Base-by-base conservation (phyloP, 2,888 invertebrate species). In the Lysandra coridon region DNA sequence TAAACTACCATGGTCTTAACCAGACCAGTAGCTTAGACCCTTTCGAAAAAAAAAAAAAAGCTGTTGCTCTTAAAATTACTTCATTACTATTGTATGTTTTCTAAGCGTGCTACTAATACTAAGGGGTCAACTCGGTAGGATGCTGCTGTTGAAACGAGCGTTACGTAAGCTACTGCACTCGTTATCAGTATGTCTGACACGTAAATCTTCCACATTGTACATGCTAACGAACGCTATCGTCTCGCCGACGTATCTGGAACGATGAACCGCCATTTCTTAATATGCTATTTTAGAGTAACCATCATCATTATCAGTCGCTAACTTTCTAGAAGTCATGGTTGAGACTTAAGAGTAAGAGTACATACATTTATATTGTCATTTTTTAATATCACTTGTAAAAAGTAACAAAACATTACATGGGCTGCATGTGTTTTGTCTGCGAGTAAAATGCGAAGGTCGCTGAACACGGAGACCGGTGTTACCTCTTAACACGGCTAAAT, bases 191-290 rank as follows among this genome's bases (percentile, higher is more conserved):
- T 53, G 53, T 76, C 76, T 76, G 10, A 30, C 57, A 53, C 75
- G 75, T 53, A 74, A 44, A 75, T 76, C 57, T 76, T 53, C 76
- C 74, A 53, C 76, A 57, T 76, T 49, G 75, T 74, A 44, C 74
- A 40, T 44, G n/a, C 74, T 74, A 74, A 74, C 44, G 74, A 44
- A 44, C 74, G 44, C 23, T 74, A 74, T 40, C 74, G 44, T 74
- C 40, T 44, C 23, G 74, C 23, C 74, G 74, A 44, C 74, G 44
- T 44, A 74, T 74, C 40, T 74, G 44, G 74, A 74, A 44, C 74
- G 74, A 44, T 74, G 74, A 74, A 74, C 74, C 30, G 49, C 64
- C 4, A 64, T 69, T 69, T 69, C 69, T 37, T 69, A 69, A 69
- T 33, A 69, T 69, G 4, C 69, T 69, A 69, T 69, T 69, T 69